These are phyloP conservation scores for Rhineura floridana DNA, from an alignment of 2,113 vertebrate genomes.

Conservation along the genomic window DNA sequence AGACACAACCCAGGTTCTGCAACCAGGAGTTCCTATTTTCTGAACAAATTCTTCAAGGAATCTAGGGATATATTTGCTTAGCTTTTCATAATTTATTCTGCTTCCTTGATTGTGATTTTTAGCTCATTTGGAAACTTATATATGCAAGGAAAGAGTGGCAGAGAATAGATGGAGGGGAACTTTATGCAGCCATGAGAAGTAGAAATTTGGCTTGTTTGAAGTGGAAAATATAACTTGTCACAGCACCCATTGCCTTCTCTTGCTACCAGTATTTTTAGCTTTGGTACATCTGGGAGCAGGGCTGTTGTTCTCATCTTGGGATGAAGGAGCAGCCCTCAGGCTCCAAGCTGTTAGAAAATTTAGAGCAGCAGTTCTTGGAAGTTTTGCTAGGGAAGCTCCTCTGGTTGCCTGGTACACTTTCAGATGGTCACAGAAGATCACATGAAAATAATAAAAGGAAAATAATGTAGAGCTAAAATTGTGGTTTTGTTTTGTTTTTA, in stretches of 20 bases:
- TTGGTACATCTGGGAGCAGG: background rate
- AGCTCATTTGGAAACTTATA: background rate
- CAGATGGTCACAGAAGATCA: background rate
- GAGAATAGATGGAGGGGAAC: too few species aligned
- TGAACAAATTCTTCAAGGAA: background rate
- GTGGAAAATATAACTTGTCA: background rate
- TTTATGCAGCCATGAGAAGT: background rate
- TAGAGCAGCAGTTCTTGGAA: background rate
- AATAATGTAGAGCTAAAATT: too few species aligned
- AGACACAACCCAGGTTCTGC: background rate
- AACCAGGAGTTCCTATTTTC: background rate
- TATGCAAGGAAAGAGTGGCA: background rate
- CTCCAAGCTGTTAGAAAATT: background rate
- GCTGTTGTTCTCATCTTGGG: background rate
- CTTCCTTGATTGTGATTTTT: background rate
- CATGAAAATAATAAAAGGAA: background rate
- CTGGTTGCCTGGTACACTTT: background rate
- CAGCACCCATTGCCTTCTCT: background rate
- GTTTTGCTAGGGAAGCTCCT: background rate
- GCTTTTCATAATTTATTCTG: background rate
- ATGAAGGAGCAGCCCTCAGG: background rate
- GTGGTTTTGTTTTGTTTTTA: background rate
- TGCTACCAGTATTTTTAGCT: background rate
- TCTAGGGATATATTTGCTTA: background rate
- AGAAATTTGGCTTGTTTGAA: background rate